These are phyloP conservation scores for Malaclemys terrapin DNA, from an alignment of 2,113 vertebrate genomes.

Conservation along the genomic window DNA sequence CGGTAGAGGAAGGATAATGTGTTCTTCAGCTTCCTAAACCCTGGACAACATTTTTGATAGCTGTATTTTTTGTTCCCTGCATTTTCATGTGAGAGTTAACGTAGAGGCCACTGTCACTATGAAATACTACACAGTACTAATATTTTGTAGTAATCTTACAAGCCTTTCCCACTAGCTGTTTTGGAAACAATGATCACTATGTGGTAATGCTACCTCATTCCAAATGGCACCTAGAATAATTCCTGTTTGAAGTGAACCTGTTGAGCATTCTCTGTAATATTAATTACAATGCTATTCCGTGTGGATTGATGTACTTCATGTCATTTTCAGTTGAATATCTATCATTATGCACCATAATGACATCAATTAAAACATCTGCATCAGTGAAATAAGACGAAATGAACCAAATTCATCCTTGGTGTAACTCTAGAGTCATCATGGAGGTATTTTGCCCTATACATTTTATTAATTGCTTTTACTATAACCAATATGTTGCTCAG, in stretches of 20 bases:
- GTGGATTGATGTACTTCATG: neutral
- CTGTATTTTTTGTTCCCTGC: neutral
- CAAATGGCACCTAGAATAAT: neutral
- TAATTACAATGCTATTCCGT: neutral
- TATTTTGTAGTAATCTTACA: neutral
- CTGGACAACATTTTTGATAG: neutral
- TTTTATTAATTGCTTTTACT: neutral
- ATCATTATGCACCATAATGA: neutral
- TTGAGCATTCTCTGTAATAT: neutral
- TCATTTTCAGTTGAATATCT: neutral
- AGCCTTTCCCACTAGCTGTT: neutral
- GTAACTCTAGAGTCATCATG: neutral
- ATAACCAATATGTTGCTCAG: neutral
- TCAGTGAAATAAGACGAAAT: neutral
- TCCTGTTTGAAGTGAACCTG: neutral
- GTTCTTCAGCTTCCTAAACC: neutral
- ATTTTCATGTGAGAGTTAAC: neutral
- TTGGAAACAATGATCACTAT: neutral
- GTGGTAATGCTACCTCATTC: neutral
- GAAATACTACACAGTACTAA: neutral
- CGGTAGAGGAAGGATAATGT: too few relatives aligned
- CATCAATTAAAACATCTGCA: neutral
- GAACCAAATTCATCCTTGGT: neutral
- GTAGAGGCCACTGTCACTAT: neutral
- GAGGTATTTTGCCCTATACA: neutral